These are phyloP conservation scores for Cynaeus angustus DNA, from an alignment of 2,888 invertebrate species.

Conservation along the genomic window DNA sequence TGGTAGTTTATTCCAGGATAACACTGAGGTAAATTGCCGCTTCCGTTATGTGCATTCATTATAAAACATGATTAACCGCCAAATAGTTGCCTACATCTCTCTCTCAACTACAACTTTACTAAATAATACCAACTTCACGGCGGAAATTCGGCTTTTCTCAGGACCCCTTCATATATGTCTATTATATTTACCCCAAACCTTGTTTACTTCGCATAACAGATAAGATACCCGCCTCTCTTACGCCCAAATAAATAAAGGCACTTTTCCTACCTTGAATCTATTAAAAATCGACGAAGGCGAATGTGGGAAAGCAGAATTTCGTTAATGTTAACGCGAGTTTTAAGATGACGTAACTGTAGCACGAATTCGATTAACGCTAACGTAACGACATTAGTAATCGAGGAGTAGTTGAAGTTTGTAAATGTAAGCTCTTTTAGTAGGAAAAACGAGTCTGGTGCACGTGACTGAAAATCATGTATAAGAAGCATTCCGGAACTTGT, in stretches of 20 bases:
- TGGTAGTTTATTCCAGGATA: constrained; percentile 60
- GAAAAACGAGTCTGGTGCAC: constrained; percentile 23
- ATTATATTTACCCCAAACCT: constrained; percentile 40
- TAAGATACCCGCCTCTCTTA: constrained; percentile 28
- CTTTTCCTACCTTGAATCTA: background rate
- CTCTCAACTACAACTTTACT: constrained; percentile 43
- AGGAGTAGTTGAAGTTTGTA: constrained; percentile 2
- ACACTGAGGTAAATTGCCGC: constrained; percentile 59
- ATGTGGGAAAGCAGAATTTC: too few relatives aligned
- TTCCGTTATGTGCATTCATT: constrained; percentile 60
- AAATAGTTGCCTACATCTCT: constrained; percentile 48
- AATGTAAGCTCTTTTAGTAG: constrained; percentile 6
- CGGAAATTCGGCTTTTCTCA: constrained; percentile 44
- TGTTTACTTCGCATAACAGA: constrained; percentile 44
- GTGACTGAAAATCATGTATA: constrained; percentile 43
- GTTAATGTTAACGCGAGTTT: background rate
- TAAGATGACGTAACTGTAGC: constrained; percentile 1
- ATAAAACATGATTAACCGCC: constrained; percentile 60
- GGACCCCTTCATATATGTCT: constrained; percentile 35
- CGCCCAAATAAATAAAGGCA: constrained; percentile 16
- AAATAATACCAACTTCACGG: constrained; percentile 44
- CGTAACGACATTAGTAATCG: too few relatives aligned
- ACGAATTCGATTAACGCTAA: background rate
- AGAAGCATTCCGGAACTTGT: constrained; percentile 37
- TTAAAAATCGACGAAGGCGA: too few relatives aligned